phyloP scores from a whole-genome alignment of 30 jellyfish, hydroid and myxozoan genomes.

The Rhopilema esculentum region DNA sequence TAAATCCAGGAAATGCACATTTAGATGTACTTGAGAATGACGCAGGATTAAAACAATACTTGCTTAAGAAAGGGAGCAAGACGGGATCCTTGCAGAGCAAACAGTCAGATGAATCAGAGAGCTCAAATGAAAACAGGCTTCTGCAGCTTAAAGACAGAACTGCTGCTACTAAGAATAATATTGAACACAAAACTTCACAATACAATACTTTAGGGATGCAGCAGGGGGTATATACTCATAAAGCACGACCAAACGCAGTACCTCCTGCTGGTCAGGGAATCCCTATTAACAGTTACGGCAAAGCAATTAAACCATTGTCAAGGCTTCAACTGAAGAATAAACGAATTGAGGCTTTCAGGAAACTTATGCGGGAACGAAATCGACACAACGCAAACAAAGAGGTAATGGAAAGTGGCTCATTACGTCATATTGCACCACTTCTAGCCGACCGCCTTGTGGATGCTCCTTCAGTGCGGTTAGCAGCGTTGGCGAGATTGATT shows the following conservation, averaged over 20 bases:
- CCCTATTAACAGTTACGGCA: constrained; percentile 8
- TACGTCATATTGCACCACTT: constrained; percentile 56
- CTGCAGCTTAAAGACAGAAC: constrained; percentile 68
- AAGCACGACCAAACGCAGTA: constrained; percentile 3
- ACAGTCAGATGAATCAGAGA: constrained; percentile 2
- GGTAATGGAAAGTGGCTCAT: constrained; percentile 28
- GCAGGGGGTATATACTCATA: neutral
- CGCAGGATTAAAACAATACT: constrained; percentile 57
- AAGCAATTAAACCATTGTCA: constrained; percentile 56
- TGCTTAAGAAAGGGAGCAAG: constrained; percentile 53
- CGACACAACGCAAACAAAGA: neutral
- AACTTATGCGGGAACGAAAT: constrained; percentile 22
- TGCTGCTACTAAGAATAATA: constrained; percentile 7
- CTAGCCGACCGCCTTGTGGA: constrained; percentile 57
- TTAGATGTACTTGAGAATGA: constrained; percentile 67
- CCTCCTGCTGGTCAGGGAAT: constrained; percentile 79
- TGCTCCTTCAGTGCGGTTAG: constrained; percentile 51
- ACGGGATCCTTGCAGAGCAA: constrained; percentile 1
- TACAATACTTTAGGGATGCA: neutral
- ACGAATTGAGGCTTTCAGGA: constrained; percentile 16
- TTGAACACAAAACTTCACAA: neutral
- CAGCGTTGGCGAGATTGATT: constrained; percentile 64
- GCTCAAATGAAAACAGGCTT: constrained; percentile 8
- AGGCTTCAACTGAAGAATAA: constrained; percentile 37
- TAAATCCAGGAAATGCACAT: constrained; percentile 79